Evolutionary conservation across 2,888 invertebrate genomes (phyloP).

Genomic region (Nycteola revayana): DNA sequence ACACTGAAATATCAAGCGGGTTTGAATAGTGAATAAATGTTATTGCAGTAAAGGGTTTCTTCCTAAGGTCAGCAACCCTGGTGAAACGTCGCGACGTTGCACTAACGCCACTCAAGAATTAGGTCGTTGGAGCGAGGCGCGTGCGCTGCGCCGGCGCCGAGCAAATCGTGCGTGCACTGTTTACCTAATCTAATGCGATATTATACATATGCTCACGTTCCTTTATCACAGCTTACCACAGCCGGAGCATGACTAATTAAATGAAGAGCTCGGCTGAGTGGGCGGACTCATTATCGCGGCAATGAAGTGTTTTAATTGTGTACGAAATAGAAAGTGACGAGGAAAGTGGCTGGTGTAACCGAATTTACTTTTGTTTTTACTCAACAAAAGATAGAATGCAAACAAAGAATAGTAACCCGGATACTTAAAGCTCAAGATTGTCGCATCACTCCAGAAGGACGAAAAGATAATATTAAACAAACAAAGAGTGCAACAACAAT

Average conservation of each 20-base stretch:
- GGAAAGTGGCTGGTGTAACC: conserved; percentile 14
- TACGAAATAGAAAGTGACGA: conserved; percentile 25
- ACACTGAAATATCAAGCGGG: too few relatives aligned
- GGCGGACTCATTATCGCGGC: conserved; percentile 11
- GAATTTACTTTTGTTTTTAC: conserved; percentile 8
- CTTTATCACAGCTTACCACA: conserved; percentile 20
- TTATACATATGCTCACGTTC: conserved; percentile 22
- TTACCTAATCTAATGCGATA: conserved; percentile 44
- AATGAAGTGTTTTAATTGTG: conserved; percentile 15
- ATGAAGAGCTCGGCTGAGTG: conserved; percentile 20
- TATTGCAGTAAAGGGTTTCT: too few relatives aligned
- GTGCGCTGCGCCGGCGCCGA: conserved; percentile 60
- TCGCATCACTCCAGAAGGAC: conserved; percentile 20
- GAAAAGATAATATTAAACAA: conserved; percentile 25
- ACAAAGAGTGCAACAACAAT: conserved; percentile 32
- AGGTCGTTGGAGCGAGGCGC: conserved; percentile 50
- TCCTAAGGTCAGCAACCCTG: background rate
- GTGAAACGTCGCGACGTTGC: conserved; percentile 36
- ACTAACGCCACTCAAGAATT: conserved; percentile 41
- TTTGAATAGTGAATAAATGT: too few relatives aligned
- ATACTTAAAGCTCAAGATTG: conserved; percentile 7
- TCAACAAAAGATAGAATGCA: conserved; percentile 1
- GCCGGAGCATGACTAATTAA: conserved; percentile 40
- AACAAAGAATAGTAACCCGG: conserved; percentile 14
- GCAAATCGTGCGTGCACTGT: conserved; percentile 54